A percentile compares a stretch with the other conserved stretches of the same genome.
Evolutionary conservation across 2,888 invertebrate species (phyloP).

Genomic region (Hirtodrosophila cameraria): DNA sequence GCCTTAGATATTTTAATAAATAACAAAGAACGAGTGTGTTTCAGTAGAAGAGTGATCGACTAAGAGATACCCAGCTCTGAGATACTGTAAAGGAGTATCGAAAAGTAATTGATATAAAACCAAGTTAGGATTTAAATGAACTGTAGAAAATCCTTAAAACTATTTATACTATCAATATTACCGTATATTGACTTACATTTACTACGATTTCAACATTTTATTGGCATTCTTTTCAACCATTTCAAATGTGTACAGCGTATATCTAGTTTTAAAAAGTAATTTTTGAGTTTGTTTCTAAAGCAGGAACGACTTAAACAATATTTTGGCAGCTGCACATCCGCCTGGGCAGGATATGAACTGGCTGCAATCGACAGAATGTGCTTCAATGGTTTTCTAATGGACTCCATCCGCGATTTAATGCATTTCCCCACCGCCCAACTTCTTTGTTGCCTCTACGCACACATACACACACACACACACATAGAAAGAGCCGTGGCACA

Average conservation of each 20-base stretch:
- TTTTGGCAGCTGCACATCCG: slow-evolving; percentile 70
- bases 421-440: slow-evolving; percentile 30
- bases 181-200: too few species aligned
- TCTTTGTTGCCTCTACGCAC: slow-evolving; percentile 1
- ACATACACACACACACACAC: not conserved
- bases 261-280: too few species aligned
- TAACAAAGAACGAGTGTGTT: not conserved
- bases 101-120: too few species aligned
- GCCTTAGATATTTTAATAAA: slow-evolving; percentile 4
- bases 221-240: too few species aligned
- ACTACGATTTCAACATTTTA: too few species aligned
- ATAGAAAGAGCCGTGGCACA: slow-evolving; percentile 9
- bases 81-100: too few species aligned
- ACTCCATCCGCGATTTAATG: slow-evolving; percentile 78
- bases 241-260: too few species aligned
- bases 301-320: slow-evolving; percentile 37
- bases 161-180: too few species aligned
- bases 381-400: slow-evolving; percentile 79
- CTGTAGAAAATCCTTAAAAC: too few species aligned
- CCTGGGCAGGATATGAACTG: slow-evolving; percentile 59
- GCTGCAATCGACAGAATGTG: slow-evolving; percentile 79
- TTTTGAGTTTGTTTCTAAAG: slow-evolving; percentile 25
- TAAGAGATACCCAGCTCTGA: too few species aligned
- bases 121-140: too few species aligned
- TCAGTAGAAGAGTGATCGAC: too few species aligned